These are phyloP conservation scores for Amniataba percoides DNA, from an alignment of 2,797 vertebrate genomes.

Conservation along the genomic window DNA sequence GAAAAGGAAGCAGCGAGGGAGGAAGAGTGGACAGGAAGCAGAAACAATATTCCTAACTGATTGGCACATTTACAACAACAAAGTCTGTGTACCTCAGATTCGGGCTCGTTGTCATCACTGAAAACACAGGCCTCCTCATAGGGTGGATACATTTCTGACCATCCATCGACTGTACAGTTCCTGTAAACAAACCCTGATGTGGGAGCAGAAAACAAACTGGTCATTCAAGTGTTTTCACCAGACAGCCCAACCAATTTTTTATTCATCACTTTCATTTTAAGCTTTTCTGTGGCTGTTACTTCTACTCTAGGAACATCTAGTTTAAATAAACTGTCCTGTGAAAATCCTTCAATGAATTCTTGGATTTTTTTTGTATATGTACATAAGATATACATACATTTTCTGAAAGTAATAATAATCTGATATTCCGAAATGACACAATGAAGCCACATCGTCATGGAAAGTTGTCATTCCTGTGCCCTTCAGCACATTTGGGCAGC, in stretches of 20 bases:
- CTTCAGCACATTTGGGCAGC: not conserved
- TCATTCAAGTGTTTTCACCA: not conserved
- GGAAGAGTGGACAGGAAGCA: constrained; percentile 12
- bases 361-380: too few species aligned
- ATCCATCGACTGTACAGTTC: constrained; percentile 86
- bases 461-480: constrained; percentile 7
- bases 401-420: too few species aligned
- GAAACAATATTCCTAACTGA: constrained; percentile 22
- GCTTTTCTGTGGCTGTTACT: not conserved
- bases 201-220: constrained; percentile 14
- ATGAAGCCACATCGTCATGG: too few species aligned
- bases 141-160: constrained; percentile 88
- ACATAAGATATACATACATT: too few species aligned
- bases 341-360: not conserved
- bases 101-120: constrained; percentile 83
- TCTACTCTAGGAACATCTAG: not conserved
- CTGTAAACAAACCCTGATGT: constrained; percentile 87
- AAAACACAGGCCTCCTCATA: constrained; percentile 87
- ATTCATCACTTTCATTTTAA: not conserved
- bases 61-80: constrained; percentile 23
- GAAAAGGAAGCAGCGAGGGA: constrained; percentile 4
- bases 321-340: not conserved
- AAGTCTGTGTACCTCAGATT: constrained; percentile 83
- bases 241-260: not conserved
- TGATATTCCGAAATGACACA: not conserved